Evolutionary conservation across 1,140 invertebrate genomes (phyloP), one percentile per base, ranked within the genome.

Genomic region (Leguminivora glycinivorella): DNA sequence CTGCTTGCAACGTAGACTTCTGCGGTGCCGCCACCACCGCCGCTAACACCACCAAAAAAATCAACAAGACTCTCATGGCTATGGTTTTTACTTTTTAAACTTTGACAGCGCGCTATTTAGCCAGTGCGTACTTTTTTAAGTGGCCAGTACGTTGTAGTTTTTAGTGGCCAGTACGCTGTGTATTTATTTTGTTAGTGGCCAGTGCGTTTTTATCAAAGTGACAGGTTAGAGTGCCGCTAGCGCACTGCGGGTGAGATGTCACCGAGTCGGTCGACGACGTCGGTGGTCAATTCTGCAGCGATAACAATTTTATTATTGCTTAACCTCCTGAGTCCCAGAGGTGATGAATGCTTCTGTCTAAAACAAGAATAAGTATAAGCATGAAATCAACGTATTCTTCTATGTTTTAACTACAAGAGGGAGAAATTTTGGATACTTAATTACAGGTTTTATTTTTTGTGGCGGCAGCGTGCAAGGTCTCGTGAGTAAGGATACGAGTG

Each of bases 31-130:
- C 70, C n/a, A 68, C 70, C 22, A 72, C 40, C 60, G 34, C 67
- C 24, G 67, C 58, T 10, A 69, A 52, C 24, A 63, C 31, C 29
- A 76, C 31, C 19, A 76, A 43, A 19, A 67, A 63, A 38, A 73
- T 63, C 40, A 70, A 34, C 10, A 74, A 47, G 60, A 56, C 69
- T 71, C 74, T 74, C 56, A 67, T 76, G 69, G 66, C 67, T 63
- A 26, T 24, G 25, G 25, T 58, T 26, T 26, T 34, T 19, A 29
- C n/a, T 63, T 63, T 29, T 29, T 29, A 63, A 29, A 29, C n/a
- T 63, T 63, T 17, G 25, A 63, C 14, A 63, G 25, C 26, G n/a
- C 56, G 7, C 19, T 52, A 2, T 52, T 9, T 26, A 25, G 22
- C 56, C 56, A 56, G 56, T 63, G 12, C n/a, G 29, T 4, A n/a